Base-by-base conservation (phyloP, 2,113 vertebrate genomes). In the Ciconia boyciana region DNA sequence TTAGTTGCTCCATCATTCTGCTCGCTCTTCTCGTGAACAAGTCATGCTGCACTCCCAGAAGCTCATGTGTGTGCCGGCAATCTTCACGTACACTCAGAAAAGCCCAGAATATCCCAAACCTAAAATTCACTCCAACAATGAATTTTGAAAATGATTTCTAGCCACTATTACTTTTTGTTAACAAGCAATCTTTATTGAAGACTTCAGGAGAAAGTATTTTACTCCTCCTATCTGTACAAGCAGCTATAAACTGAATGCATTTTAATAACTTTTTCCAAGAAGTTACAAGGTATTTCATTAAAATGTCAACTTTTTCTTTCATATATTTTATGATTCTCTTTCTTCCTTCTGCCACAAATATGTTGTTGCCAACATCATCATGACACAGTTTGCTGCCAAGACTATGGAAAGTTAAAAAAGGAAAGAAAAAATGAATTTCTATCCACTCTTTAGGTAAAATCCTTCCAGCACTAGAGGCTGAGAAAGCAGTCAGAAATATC, bases 281-380 rank as follows among this genome's bases (percentile, higher is more conserved):
- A 93, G 92, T 96, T 96, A 90, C 88, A 96, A 93, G 94, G 94
- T 96, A 95, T 96, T 94, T 96, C 94, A 96, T 96, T 97, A 95
- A 97, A 95, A 96, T 96, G 94, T 95, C 94, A 94, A 96, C 84
- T 97, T 97, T 94, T 94, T 91, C 94, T 94, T 94, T 87, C 89
- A 66, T 91, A 81, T 94, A 94, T 93, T 96, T 97, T 82, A 94
- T 96, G 94, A 91, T 95, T 97, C 91, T 85, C 87, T 97, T 95
- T 97, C 91, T 95, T 93, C 95, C 96, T 97, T 97, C 96, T 97
- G 97, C 94, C 85, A 91, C 96, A 96, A 95, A 93, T 93, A 95
- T 83, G 94, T 95, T 96, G 94, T 91, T 97, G 97, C 97, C 97
- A 97, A 95, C 96, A 96, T 97, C 96, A 94, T 96, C 93, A 94